Conservation (phyloP, 2,797 vertebrate species). For the Picus viridis region DNA sequence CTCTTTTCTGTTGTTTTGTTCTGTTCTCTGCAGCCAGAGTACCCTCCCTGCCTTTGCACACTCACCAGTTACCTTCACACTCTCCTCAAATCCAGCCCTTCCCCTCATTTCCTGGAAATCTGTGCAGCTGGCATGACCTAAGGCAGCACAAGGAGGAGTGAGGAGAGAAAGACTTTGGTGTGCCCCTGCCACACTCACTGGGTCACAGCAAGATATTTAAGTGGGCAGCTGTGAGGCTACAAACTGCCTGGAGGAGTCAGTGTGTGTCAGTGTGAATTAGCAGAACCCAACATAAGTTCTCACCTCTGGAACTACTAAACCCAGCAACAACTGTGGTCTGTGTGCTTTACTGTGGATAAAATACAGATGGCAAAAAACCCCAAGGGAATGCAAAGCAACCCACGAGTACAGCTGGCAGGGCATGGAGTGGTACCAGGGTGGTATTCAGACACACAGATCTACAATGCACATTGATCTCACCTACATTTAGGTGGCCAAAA, state of each 20-base stretch:
- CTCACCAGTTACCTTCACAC: neutral
- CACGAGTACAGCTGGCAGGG: accelerated
- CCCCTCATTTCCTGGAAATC: neutral
- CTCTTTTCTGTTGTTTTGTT: accelerated
- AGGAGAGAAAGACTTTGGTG: neutral
- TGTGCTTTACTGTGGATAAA: neutral
- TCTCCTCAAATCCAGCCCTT: neutral
- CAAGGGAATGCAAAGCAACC: neutral
- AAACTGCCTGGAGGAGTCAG: neutral
- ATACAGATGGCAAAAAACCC: neutral
- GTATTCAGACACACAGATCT: accelerated
- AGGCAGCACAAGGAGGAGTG: neutral
- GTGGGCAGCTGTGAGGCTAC: neutral
- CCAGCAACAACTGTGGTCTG: neutral
- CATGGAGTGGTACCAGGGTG: neutral
- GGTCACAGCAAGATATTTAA: neutral
- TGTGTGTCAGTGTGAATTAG: too few relatives aligned
- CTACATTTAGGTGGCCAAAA: neutral
- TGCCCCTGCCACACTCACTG: neutral
- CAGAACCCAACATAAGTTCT: neutral
- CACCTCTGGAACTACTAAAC: neutral
- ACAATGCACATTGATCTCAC: neutral
- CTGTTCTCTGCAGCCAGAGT: neutral
- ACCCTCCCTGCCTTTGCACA: neutral
- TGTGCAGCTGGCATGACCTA: neutral